phyloP scores from a whole-genome alignment of 30 jellyfish, hydroid and myxozoan species.

The Rhopilema esculentum region DNA sequence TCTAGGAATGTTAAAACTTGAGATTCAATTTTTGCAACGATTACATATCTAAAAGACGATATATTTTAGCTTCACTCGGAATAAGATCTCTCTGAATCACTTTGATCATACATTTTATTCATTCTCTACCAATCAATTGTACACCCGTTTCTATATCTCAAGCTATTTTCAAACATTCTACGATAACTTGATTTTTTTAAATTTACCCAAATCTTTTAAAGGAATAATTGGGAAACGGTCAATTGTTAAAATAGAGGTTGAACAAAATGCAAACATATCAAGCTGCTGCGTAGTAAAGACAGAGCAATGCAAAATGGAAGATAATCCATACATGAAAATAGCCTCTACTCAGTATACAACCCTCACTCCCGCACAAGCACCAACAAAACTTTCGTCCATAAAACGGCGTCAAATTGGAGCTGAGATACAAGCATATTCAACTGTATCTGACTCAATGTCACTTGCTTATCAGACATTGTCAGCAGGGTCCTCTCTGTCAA shows the following conservation, averaged over 20 bases:
- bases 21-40: too few species aligned
- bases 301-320: constrained; percentile 67
- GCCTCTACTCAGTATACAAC: constrained; percentile 55
- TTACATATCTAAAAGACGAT: too few species aligned
- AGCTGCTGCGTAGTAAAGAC: constrained; percentile 81
- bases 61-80: too few species aligned
- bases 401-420: constrained; percentile 17
- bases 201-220: neutral
- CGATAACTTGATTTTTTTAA: too few species aligned
- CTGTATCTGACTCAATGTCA: constrained; percentile 9
- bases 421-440: constrained; percentile 30
- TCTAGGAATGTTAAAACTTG: too few species aligned
- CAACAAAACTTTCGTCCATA: constrained; percentile 19
- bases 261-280: constrained; percentile 28
- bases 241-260: constrained; percentile 43
- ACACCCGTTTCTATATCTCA: too few species aligned
- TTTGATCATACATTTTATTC: too few species aligned
- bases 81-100: too few species aligned
- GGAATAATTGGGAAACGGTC: neutral
- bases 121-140: too few species aligned
- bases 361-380: constrained; percentile 5
- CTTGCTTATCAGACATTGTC: constrained; percentile 20
- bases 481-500: constrained; percentile 10
- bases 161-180: too few species aligned
- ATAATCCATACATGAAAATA: constrained; percentile 65